Conservation (phyloP, 2,888 invertebrate species). For the Netelia melanura region DNA sequence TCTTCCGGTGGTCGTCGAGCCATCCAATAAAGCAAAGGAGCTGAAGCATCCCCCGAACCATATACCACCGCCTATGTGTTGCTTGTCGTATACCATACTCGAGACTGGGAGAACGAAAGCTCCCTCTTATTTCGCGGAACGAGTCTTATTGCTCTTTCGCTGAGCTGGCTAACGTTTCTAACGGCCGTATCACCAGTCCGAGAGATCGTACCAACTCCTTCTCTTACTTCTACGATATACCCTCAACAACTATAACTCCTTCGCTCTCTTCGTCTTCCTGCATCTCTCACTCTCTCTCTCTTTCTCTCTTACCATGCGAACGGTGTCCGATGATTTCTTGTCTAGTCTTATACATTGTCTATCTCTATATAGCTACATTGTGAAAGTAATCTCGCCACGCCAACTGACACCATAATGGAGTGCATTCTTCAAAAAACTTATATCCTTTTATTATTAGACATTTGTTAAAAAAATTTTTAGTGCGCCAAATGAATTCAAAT, state of each 20-base stretch:
- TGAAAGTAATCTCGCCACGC: slow-evolving; percentile 42
- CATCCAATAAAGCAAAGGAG: slow-evolving; percentile 60
- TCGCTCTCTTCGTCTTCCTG: neutral
- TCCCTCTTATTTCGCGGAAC: slow-evolving; percentile 59
- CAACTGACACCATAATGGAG: slow-evolving; percentile 23
- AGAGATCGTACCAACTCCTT: slow-evolving; percentile 21
- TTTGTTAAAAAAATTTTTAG: neutral
- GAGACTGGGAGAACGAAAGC: slow-evolving; percentile 37
- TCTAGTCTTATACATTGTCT: slow-evolving; percentile 9
- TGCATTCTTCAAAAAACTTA: slow-evolving; percentile 1
- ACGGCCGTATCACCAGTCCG: slow-evolving; percentile 40
- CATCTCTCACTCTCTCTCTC: slow-evolving; percentile 1
- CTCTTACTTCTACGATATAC: slow-evolving; percentile 33
- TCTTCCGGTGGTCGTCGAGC: slow-evolving; percentile 39
- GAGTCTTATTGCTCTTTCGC: slow-evolving; percentile 60
- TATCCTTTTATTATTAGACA: slow-evolving; percentile 4
- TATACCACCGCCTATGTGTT: slow-evolving; percentile 22
- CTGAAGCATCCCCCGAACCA: slow-evolving; percentile 31
- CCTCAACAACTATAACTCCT: slow-evolving; percentile 15
- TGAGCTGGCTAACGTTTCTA: slow-evolving; percentile 54
- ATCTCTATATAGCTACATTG: slow-evolving; percentile 1
- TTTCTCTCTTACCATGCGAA: slow-evolving; percentile 7
- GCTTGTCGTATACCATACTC: slow-evolving; percentile 41
- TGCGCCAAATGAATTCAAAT: no score
- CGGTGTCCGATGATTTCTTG: slow-evolving; percentile 42